phyloP scores from a whole-genome alignment of 2,888 invertebrate species.

The Eucriotettix oculatus region DNA sequence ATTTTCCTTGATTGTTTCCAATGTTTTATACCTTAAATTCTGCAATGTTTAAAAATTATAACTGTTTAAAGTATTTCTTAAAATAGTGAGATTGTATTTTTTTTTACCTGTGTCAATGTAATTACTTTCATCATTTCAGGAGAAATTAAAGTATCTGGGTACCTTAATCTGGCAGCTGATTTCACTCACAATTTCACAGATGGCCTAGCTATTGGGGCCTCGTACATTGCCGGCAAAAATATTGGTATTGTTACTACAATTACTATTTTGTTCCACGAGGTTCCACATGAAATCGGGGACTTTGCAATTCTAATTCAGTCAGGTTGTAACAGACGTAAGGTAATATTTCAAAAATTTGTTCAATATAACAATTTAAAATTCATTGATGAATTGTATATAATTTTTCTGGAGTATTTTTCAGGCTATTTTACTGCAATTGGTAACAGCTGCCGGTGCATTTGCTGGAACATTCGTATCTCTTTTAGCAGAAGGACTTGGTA shows the following conservation, averaged over 20 bases:
- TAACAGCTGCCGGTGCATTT: conserved; percentile 89
- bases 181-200: conserved; percentile 99
- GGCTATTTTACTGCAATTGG: conserved; percentile 87
- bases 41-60: no score
- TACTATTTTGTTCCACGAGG: conserved; percentile 93
- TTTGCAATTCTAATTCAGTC: conserved; percentile 97
- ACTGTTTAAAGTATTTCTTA: no score
- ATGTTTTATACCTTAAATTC: no score
- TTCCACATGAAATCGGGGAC: conserved; percentile 99
- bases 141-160: conserved; percentile 72
- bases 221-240: conserved; percentile 79
- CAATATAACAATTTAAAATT: no score
- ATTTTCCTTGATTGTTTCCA: no score
- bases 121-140: neutral
- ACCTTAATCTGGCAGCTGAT: conserved; percentile 93
- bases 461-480: conserved; percentile 84
- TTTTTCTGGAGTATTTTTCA: conserved; percentile 18
- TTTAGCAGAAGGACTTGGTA: conserved; percentile 47
- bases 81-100: no score
- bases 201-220: conserved; percentile 96
- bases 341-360: conserved; percentile 17
- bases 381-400: no score
- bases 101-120: no score
- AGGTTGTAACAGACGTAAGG: conserved; percentile 80
- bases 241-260: conserved; percentile 82